Evolutionary conservation across 64 coral and sea anemone genomes (phyloP).

Genomic region (Trachythela sp.): DNA sequence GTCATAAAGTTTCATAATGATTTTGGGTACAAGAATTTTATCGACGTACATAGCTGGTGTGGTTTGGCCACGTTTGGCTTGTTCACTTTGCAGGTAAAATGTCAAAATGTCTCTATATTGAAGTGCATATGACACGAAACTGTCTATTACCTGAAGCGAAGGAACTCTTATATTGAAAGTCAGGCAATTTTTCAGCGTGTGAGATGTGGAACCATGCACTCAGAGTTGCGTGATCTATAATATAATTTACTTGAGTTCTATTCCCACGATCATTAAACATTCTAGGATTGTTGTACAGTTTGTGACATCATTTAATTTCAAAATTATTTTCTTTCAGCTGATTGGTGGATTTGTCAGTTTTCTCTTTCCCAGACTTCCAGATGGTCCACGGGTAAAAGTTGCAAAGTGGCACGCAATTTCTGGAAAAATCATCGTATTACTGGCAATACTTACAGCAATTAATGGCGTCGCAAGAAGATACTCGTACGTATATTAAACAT

Average conservation of each 20-base stretch:
- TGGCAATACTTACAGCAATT: conserved; percentile 59
- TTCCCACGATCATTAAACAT: not conserved
- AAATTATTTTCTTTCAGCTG: conserved; percentile 32
- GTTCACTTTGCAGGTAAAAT: not conserved
- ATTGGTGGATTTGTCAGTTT: conserved; percentile 78
- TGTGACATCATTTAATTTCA: not conserved
- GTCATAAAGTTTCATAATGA: not conserved
- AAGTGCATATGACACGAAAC: not conserved
- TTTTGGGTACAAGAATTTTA: not conserved
- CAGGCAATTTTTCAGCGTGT: no score
- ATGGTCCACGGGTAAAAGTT: conserved; percentile 53
- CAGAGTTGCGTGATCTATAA: no score
- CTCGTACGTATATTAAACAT: no score
- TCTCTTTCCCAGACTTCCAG: conserved; percentile 72
- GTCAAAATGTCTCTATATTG: not conserved
- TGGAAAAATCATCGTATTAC: conserved; percentile 77
- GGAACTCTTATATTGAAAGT: not conserved
- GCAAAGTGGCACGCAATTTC: conserved; percentile 76
- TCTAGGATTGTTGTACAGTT: no score
- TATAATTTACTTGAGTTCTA: no score
- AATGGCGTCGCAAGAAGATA: conserved; percentile 47
- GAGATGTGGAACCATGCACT: no score
- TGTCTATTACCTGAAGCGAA: no score
- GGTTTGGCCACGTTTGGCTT: not conserved
- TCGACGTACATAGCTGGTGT: not conserved